Evolutionary conservation across 2,888 invertebrate species (phyloP).

Genomic region (Mycogona germanica): DNA sequence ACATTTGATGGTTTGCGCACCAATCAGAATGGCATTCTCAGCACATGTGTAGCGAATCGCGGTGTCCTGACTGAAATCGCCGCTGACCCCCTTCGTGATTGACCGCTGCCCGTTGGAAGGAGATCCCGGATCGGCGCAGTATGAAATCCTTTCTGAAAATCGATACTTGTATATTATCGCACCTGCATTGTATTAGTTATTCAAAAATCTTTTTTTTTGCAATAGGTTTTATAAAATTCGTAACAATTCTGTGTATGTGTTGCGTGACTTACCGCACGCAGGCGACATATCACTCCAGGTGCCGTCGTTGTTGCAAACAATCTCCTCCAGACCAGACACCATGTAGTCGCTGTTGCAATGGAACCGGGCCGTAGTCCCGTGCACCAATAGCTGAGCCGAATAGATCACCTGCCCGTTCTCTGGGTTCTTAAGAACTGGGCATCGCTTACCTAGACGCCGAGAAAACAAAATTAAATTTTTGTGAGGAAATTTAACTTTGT

Average conservation of each 20-base stretch:
- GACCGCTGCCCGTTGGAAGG: background rate
- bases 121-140: constrained; percentile 1
- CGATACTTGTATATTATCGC: background rate
- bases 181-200: background rate
- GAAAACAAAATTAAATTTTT: too few species aligned
- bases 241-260: too few species aligned
- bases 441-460: too few species aligned
- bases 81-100: constrained; percentile 3
- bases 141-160: constrained; percentile 3
- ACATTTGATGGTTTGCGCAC: background rate
- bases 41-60: background rate
- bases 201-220: too few species aligned
- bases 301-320: background rate
- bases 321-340: background rate
- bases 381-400: background rate
- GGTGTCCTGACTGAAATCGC: constrained; percentile 7
- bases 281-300: constrained; percentile 5
- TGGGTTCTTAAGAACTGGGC: too few species aligned
- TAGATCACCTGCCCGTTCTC: constrained; percentile 4
- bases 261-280: constrained; percentile 7
- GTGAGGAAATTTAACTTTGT: too few species aligned
- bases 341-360: background rate
- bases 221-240: too few species aligned
- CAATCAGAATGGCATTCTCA: constrained; percentile 1
- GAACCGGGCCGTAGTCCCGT: background rate